Percentiles rank a stretch among this genome's conserved stretches.
phyloP scores from a whole-genome alignment of 2,797 vertebrate species.

The Falco cherrug region DNA sequence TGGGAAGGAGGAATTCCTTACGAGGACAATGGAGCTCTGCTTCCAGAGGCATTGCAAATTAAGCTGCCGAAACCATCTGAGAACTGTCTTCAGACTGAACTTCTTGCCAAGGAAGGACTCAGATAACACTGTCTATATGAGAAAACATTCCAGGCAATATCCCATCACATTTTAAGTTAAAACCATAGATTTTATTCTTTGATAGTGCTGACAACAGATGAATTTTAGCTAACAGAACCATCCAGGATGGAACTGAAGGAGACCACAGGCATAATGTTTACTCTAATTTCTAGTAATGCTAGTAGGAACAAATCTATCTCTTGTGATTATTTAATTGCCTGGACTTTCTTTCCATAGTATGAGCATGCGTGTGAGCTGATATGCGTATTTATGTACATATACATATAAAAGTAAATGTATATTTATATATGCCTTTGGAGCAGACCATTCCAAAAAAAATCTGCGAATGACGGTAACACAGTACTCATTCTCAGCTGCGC shows the following conservation, averaged over 20 bases:
- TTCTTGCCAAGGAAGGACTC: constrained; percentile 57
- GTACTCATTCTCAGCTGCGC: not conserved
- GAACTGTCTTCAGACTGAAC: constrained; percentile 33
- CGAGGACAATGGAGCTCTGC: rapidly evolving
- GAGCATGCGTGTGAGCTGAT: not conserved
- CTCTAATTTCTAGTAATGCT: not conserved
- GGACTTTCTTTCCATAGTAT: not conserved
- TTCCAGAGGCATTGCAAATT: constrained; percentile 7
- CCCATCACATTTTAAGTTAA: constrained; percentile 21
- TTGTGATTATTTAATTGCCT: not conserved
- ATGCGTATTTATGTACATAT: not conserved
- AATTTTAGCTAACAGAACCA: not conserved
- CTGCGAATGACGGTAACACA: not conserved
- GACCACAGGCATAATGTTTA: not conserved
- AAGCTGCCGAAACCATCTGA: constrained; percentile 20
- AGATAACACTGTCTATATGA: constrained; percentile 44
- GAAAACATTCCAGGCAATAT: constrained; percentile 46
- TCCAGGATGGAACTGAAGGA: not conserved
- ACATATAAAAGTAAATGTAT: not conserved
- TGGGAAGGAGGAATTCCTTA: not conserved
- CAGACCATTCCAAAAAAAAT: not conserved
- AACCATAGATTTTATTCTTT: constrained; percentile 18
- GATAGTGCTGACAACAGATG: constrained; percentile 29
- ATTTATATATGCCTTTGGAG: not conserved
- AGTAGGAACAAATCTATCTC: not conserved